A percentile compares a stretch with the other conserved stretches of the same genome.
Conservation (phyloP, 2,113 vertebrate species). For the Mixornis gularis region DNA sequence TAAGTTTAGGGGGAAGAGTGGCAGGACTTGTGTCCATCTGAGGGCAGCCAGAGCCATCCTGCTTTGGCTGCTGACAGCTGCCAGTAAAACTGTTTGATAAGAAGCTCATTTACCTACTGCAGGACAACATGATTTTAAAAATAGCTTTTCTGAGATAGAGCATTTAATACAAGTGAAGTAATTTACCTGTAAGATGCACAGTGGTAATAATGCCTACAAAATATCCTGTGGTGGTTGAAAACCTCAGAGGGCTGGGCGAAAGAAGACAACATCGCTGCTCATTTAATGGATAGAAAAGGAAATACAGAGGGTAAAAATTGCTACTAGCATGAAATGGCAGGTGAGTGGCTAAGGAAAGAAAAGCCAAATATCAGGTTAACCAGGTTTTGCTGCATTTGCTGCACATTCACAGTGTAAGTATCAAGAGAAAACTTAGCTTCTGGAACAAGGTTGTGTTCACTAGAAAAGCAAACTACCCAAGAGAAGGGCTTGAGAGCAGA, state of each 20-base stretch:
- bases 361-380: neutral
- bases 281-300: neutral
- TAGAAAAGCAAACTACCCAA: neutral
- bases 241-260: neutral
- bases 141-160: neutral
- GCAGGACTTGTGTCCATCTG: neutral
- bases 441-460: neutral
- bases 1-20: accelerated
- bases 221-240: accelerated
- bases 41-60: neutral
- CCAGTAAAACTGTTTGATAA: neutral
- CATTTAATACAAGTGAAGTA: neutral
- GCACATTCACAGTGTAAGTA: neutral
- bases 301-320: neutral
- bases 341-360: neutral
- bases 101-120: neutral
- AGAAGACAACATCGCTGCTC: neutral
- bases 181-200: neutral
- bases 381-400: neutral
- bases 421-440: neutral
- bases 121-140: neutral
- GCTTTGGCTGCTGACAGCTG: neutral
- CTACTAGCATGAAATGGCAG: neutral
- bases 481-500: neutral
- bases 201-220: neutral